Percentiles rank a stretch among this genome's conserved stretches.
phyloP scores from a whole-genome alignment of 1,140 invertebrate species.

The Ips typographus region DNA sequence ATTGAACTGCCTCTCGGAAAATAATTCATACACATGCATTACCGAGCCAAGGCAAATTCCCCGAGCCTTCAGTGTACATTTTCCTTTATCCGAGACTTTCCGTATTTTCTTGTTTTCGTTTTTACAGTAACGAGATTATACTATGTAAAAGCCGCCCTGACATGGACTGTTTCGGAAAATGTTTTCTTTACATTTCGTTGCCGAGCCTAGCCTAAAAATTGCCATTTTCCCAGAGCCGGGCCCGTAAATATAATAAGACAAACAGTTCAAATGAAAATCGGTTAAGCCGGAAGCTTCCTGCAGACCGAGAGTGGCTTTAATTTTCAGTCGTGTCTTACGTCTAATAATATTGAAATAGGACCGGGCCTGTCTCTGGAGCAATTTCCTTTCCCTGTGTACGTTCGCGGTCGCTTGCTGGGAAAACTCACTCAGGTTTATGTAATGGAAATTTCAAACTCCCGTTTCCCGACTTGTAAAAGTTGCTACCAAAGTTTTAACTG shows the following conservation, averaged over 20 bases:
- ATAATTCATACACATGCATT: slow-evolving; percentile 19
- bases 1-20: slow-evolving; percentile 8
- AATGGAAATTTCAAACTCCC: slow-evolving; percentile 6
- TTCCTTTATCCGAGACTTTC: slow-evolving; percentile 25
- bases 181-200: slow-evolving; percentile 30
- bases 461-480: slow-evolving; percentile 1
- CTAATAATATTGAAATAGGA: slow-evolving; percentile 17
- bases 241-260: slow-evolving; percentile 3
- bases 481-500: slow-evolving; percentile 1
- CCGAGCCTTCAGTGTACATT: slow-evolving; percentile 23
- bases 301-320: slow-evolving; percentile 13
- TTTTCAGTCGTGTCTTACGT: slow-evolving; percentile 16
- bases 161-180: slow-evolving; percentile 23
- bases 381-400: slow-evolving; percentile 9
- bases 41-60: slow-evolving; percentile 8
- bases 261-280: slow-evolving; percentile 3
- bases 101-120: slow-evolving; percentile 38
- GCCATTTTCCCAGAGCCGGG: slow-evolving; percentile 2
- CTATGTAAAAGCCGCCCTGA: slow-evolving; percentile 24
- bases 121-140: slow-evolving; percentile 35
- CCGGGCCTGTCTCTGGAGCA: slow-evolving; percentile 5
- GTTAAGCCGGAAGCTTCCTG: slow-evolving; percentile 4
- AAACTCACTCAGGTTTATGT: slow-evolving; percentile 9
- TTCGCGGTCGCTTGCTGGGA: slow-evolving; percentile 6
- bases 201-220: not conserved